Conservation (phyloP, 2,797 vertebrate genomes). For the Podarcis lilfordi region DNA sequence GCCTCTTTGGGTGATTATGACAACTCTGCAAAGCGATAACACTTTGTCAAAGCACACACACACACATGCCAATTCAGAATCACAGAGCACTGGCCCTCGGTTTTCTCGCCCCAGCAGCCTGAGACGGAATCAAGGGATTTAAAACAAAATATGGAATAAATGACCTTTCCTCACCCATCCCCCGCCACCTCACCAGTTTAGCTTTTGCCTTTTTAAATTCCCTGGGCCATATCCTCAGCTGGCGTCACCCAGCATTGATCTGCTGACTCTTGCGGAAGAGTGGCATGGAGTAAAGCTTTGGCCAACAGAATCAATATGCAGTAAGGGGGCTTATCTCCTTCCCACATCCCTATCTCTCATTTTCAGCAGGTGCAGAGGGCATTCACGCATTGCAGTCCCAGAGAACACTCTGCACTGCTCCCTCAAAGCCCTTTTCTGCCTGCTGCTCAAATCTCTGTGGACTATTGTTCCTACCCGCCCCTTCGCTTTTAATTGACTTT, state of each 20-base stretch:
- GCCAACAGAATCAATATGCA: neutral
- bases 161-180: neutral
- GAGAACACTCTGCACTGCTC: neutral
- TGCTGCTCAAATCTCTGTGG: constrained; percentile 4
- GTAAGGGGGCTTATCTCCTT: neutral
- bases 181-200: neutral
- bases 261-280: neutral
- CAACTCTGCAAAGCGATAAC: neutral
- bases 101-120: neutral
- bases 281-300: neutral
- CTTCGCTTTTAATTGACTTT: constrained; percentile 31
- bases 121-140: neutral
- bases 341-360: neutral
- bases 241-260: neutral
- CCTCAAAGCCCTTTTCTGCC: constrained; percentile 2
- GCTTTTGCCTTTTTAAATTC: neutral
- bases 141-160: neutral
- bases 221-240: neutral
- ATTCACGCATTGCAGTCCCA: neutral
- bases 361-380: neutral
- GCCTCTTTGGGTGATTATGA: neutral
- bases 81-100: neutral
- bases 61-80: neutral
- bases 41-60: neutral
- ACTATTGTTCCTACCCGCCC: constrained; percentile 8